Conservation (phyloP, 2,797 vertebrate species). For the Eutrigla gurnardus region DNA sequence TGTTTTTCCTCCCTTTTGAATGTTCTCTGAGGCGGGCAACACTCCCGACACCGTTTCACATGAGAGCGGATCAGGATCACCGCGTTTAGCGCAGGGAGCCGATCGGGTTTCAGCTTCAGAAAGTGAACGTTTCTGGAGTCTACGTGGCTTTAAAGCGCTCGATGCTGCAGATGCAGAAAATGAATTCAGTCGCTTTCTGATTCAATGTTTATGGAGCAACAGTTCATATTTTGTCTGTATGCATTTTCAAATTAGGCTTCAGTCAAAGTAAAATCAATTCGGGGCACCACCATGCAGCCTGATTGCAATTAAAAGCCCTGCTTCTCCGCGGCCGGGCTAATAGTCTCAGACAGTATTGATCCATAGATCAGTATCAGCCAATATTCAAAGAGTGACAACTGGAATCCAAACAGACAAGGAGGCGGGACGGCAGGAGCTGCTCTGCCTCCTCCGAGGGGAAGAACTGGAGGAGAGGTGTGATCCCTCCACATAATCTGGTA, state of each 20-base stretch:
- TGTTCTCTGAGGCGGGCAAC: slow-evolving; percentile 36
- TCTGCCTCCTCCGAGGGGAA: background rate
- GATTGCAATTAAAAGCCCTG: slow-evolving; percentile 67
- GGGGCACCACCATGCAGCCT: slow-evolving; percentile 4
- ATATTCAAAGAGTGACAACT: slow-evolving; percentile 44
- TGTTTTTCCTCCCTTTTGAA: slow-evolving; percentile 60
- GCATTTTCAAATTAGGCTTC: background rate
- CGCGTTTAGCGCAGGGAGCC: no score
- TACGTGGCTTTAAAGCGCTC: background rate
- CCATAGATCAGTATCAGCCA: slow-evolving; percentile 40
- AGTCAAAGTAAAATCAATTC: slow-evolving; percentile 63
- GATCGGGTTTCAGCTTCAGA: no score
- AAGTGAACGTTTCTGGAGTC: no score
- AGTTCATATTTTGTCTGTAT: background rate
- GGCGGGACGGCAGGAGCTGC: background rate
- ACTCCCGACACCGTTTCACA: slow-evolving; percentile 35
- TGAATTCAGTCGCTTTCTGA: background rate
- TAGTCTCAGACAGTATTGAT: slow-evolving; percentile 66
- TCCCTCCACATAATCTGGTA: background rate
- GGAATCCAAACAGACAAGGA: slow-evolving; percentile 35
- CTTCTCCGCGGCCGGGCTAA: slow-evolving; percentile 52
- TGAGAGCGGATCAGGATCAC: no score
- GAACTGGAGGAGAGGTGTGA: background rate
- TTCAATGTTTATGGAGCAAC: background rate
- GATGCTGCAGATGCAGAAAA: no score